A percentile compares a stretch with the other conserved stretches of the same genome.
These are phyloP conservation scores for Hormaphis cornu DNA, from an alignment of 1,140 invertebrate species.

Conservation along the genomic window DNA sequence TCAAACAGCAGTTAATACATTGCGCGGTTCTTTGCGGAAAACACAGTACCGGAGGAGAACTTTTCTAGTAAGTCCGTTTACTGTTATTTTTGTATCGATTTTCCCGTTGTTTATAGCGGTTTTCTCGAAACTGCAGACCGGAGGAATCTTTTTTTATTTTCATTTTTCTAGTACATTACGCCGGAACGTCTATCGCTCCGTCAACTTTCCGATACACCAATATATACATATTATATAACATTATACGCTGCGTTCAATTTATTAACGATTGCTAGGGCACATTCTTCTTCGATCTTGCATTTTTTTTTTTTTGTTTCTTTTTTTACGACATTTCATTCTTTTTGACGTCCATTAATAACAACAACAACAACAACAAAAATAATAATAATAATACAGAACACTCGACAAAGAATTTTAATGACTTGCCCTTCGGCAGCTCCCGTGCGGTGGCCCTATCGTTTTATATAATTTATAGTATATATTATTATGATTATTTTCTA, in stretches of 20 bases:
- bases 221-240: not conserved
- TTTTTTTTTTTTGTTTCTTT: not conserved
- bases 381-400: not conserved
- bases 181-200: not conserved
- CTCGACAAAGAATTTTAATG: conserved; percentile 14
- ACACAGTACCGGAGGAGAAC: too few relatives aligned
- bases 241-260: not conserved
- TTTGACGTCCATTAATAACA: not conserved
- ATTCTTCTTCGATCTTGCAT: not conserved
- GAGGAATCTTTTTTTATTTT: not conserved
- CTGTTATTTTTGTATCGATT: not conserved
- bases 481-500: not conserved
- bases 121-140: not conserved
- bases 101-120: not conserved
- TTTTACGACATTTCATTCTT: not conserved
- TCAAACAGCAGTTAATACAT: too few relatives aligned
- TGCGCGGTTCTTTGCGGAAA: too few relatives aligned
- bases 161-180: not conserved
- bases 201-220: not conserved
- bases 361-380: not conserved
- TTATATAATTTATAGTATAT: too few relatives aligned
- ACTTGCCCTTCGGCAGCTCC: conserved; percentile 17
- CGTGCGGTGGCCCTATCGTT: not conserved
- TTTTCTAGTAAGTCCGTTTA: too few relatives aligned
- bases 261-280: not conserved